Percentiles rank a stretch among this genome's conserved stretches.
Conservation (phyloP, 1,140 invertebrate genomes). For the Habropoda laboriosa region DNA sequence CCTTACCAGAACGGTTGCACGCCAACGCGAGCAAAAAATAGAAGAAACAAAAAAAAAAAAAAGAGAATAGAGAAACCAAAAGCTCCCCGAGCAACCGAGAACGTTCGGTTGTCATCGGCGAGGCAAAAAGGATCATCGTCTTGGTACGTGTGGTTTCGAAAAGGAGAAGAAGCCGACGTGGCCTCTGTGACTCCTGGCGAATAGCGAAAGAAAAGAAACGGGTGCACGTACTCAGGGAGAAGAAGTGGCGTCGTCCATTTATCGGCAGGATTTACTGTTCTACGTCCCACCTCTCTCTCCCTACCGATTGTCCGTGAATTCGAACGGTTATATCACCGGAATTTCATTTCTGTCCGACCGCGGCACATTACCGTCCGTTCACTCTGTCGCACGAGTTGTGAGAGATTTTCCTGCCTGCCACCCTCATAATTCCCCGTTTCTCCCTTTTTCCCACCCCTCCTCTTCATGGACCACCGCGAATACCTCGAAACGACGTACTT, state of each 20-base stretch:
- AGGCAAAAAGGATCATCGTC: conserved; percentile 15
- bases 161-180: not conserved
- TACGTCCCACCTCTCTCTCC: not conserved
- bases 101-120: not conserved
- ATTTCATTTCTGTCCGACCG: conserved; percentile 77
- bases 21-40: not conserved
- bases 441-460: not conserved
- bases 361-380: conserved; percentile 74
- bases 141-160: conserved; percentile 16
- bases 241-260: conserved; percentile 67
- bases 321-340: conserved; percentile 78
- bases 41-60: not conserved
- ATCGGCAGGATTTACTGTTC: conserved; percentile 68
- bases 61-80: not conserved
- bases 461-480: conserved; percentile 24
- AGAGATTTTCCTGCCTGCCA: conserved; percentile 50
- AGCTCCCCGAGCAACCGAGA: not conserved
- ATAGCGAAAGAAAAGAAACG: conserved; percentile 41
- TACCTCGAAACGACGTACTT: conserved; percentile 48
- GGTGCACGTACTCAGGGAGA: conserved; percentile 53
- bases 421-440: conserved; percentile 50
- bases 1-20: not conserved
- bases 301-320: conserved; percentile 69
- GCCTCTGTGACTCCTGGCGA: too few relatives aligned
- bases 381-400: conserved; percentile 61